Conservation (phyloP, 2,888 invertebrate genomes). For the Keiferia lycopersicella region DNA sequence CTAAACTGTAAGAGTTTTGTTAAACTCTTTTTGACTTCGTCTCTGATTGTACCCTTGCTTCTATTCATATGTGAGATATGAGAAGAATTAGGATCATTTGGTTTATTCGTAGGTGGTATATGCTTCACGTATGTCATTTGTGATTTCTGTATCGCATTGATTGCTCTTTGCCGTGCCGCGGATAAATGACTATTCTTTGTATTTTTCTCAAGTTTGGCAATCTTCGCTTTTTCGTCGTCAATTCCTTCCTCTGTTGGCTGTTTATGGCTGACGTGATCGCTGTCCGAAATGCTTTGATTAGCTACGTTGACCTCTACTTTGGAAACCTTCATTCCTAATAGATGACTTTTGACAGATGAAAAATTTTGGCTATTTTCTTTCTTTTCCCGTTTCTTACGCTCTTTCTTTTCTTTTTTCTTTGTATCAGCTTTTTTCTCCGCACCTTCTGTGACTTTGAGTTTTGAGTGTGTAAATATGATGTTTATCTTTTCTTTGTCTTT, state of each 20-base stretch:
- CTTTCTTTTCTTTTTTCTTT: slow-evolving; percentile 41
- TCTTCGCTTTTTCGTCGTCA: slow-evolving; percentile 44
- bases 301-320: slow-evolving; percentile 25
- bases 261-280: slow-evolving; percentile 54
- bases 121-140: background rate
- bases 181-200: background rate
- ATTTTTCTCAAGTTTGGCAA: background rate
- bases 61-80: background rate
- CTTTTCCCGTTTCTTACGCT: slow-evolving; percentile 40
- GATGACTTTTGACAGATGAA: slow-evolving; percentile 30
- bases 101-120: background rate
- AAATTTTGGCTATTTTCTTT: slow-evolving; percentile 35
- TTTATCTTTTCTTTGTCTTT: slow-evolving; percentile 38
- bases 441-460: slow-evolving; percentile 27
- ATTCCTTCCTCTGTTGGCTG: slow-evolving; percentile 44
- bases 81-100: background rate
- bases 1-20: slow-evolving; percentile 58
- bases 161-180: slow-evolving; percentile 26
- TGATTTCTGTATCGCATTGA: slow-evolving; percentile 19
- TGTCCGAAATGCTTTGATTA: slow-evolving; percentile 43
- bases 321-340: slow-evolving; percentile 61
- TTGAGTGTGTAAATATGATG: no score
- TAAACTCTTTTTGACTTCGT: slow-evolving; percentile 56
- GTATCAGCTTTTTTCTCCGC: slow-evolving; percentile 39
- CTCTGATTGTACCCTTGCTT: slow-evolving; percentile 32